A percentile compares a stretch with the other conserved stretches of the same genome.
Evolutionary conservation across 2,113 vertebrate species (phyloP).

Genomic region (Eidolon helvum): DNA sequence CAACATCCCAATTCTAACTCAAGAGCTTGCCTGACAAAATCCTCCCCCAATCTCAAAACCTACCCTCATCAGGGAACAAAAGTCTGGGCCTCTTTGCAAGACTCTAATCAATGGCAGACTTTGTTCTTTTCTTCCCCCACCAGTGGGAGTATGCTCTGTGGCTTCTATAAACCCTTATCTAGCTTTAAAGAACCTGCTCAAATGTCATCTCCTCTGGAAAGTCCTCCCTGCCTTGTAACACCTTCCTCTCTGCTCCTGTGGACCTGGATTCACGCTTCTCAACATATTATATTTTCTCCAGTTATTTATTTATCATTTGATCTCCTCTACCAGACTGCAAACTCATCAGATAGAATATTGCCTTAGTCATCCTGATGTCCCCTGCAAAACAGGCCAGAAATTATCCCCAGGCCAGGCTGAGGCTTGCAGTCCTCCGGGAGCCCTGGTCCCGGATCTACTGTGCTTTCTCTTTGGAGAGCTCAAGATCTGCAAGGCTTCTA

Average conservation of each 20-base stretch:
- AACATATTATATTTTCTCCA: neutral
- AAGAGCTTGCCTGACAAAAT: neutral
- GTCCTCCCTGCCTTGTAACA: neutral
- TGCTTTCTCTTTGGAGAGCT: neutral
- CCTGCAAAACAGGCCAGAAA: neutral
- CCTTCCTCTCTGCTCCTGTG: neutral
- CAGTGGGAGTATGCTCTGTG: neutral
- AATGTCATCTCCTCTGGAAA: neutral
- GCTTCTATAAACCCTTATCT: neutral
- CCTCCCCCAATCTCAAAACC: neutral
- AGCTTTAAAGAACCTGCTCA: neutral
- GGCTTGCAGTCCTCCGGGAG: neutral
- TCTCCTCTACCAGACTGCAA: neutral
- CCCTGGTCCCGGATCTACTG: neutral
- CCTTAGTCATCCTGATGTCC: neutral
- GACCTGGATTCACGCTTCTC: neutral
- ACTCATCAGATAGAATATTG: neutral
- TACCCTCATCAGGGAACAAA: neutral
- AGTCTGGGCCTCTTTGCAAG: neutral
- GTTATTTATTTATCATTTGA: neutral
- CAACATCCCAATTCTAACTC: neutral
- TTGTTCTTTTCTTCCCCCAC: neutral
- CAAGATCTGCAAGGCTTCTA: neutral
- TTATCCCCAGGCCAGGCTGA: neutral
- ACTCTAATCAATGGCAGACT: neutral